Base-by-base conservation (phyloP, 1,140 invertebrate species). In the Zaprionus ghesquierei region DNA sequence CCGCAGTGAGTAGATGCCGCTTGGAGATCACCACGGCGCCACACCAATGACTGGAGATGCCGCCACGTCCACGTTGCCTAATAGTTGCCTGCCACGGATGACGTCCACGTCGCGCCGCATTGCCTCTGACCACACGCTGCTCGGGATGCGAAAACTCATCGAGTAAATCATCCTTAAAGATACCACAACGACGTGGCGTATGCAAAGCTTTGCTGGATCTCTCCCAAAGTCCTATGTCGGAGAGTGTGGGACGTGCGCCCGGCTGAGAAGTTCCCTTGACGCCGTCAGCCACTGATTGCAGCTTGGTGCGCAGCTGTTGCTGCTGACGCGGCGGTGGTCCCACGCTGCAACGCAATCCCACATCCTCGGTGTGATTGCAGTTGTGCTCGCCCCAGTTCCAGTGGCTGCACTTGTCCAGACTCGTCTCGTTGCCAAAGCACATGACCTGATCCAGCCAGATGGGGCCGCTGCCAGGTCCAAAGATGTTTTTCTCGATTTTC, bases 71-170 rank as follows among this genome's bases (percentile, higher is more conserved):
- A 55, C 94, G 93, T 1, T 95, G 92, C 58, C 95, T 91, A 53
- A 97, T 93, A 46, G 95, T 96, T 9, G 96, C 96, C 93, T 96
- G 96, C 96, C 96, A 97, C 2, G 96, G 96, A 90, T 96, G 95
- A n/a, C 94, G 93, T 13, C 95, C 95, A 38, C 93, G 93, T 3
- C 92, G 92, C 0, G 94, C 94, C 12, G 93, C 72, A 15, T 92
- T 93, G 10, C 95, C 94, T 51, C 92, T 82, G 0, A 95, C 93
- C 9, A 95, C 94, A 78, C 93, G 82, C 91, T 94, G 92, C 23
- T 94, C 86, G 2, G 93, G 66, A 63, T 93, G 69, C 60, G 79
- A 59, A 44, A 79, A 78, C 68, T 87, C 70, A 90, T 92, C 81
- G 9, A 64, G 25, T 9, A 89, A 22, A 18, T 90, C 76, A 44